These are phyloP conservation scores for Apogon talboti DNA, from an alignment of 2,797 vertebrate species.

Conservation along the genomic window DNA sequence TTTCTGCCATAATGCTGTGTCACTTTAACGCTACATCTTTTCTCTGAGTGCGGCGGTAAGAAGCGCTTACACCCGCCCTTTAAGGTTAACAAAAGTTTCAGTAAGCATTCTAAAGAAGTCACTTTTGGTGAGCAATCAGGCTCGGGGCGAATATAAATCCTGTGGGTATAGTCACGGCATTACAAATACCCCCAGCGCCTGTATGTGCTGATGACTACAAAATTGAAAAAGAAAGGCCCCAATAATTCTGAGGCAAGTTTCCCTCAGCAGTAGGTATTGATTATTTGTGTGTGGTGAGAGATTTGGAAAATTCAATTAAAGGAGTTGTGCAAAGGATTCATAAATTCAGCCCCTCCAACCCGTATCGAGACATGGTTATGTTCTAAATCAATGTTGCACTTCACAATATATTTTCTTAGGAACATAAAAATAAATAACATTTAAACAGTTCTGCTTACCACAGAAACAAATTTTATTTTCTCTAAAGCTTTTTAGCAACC, in stretches of 20 bases:
- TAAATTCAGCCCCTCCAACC: constrained; percentile 93
- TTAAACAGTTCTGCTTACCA: constrained; percentile 99
- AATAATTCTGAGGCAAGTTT: constrained; percentile 99
- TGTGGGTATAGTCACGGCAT: constrained; percentile 84
- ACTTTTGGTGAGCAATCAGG: constrained; percentile 89
- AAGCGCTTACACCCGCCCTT: constrained; percentile 64
- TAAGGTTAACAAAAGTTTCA: constrained; percentile 83
- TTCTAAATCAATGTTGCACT: constrained; percentile 99
- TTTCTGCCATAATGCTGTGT: constrained; percentile 16
- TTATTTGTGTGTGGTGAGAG: constrained; percentile 99
- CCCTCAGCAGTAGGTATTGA: constrained; percentile 96
- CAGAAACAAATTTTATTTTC: constrained; percentile 99
- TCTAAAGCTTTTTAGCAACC: constrained; percentile 91
- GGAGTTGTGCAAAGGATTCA: constrained; percentile 99
- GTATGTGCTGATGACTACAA: constrained; percentile 99
- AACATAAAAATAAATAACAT: constrained; percentile 99
- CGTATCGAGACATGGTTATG: constrained; percentile 94
- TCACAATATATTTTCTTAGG: constrained; percentile 99
- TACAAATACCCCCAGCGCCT: constrained; percentile 89
- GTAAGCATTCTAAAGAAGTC: constrained; percentile 81
- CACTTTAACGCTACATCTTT: constrained; percentile 28
- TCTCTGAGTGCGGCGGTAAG: constrained; percentile 35
- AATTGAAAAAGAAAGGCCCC: constrained; percentile 97
- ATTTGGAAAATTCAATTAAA: constrained; percentile 99
- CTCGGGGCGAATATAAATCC: constrained; percentile 90